phyloP scores from a whole-genome alignment of 2,888 invertebrate species.

The Tetrapedia diversipes region DNA sequence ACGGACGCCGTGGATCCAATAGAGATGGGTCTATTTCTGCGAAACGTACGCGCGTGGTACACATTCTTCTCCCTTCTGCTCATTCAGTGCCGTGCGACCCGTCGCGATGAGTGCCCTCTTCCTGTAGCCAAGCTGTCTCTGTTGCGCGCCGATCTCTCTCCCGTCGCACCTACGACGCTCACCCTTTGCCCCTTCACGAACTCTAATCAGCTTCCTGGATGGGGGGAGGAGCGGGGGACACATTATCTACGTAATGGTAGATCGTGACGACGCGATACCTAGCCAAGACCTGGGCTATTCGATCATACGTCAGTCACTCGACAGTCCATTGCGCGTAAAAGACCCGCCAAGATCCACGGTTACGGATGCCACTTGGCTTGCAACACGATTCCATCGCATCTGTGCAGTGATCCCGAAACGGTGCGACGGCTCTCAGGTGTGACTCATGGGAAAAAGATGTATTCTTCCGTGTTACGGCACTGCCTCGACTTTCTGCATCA shows the following conservation, averaged over 20 bases:
- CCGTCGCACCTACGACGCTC: constrained; percentile 73
- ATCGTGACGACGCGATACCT: constrained; percentile 76
- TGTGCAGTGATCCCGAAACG: constrained; percentile 57
- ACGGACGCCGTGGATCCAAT: constrained; percentile 42
- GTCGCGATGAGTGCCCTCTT: constrained; percentile 77
- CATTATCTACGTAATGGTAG: constrained; percentile 79
- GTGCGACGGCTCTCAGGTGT: constrained; percentile 43
- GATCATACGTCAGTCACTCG: constrained; percentile 63
- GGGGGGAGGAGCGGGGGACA: too few relatives aligned
- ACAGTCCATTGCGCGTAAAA: constrained; percentile 63
- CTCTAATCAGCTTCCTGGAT: constrained; percentile 79
- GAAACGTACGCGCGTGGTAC: constrained; percentile 51
- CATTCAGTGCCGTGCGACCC: constrained; percentile 72
- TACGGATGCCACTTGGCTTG: constrained; percentile 56
- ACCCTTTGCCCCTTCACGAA: constrained; percentile 67
- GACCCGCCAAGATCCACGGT: constrained; percentile 60
- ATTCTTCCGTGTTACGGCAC: neutral
- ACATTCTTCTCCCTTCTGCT: constrained; percentile 67
- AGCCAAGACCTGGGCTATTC: constrained; percentile 60
- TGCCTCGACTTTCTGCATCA: neutral
- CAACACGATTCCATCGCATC: constrained; percentile 44
- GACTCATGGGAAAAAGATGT: constrained; percentile 32
- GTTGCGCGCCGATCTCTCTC: constrained; percentile 47
- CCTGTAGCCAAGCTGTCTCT: constrained; percentile 73
- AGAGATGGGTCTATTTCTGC: constrained; percentile 50